Evolutionary conservation across 1,140 invertebrate genomes (phyloP).

Genomic region (Drosophila tsacasi): DNA sequence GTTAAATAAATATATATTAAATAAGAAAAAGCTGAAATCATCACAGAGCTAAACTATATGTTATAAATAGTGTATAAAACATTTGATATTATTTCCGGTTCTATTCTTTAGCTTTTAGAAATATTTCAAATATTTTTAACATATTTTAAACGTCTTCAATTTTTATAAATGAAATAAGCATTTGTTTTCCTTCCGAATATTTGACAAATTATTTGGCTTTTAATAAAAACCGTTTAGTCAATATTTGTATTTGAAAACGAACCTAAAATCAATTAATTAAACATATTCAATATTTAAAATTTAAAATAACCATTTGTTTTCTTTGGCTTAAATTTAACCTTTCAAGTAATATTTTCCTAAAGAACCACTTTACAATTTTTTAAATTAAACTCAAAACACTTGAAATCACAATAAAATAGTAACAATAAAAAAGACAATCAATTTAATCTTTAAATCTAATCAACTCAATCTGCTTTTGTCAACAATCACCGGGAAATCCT

Average conservation of each 20-base stretch:
- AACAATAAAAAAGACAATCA: background rate
- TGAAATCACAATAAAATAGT: background rate
- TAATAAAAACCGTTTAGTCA: background rate
- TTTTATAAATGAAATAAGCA: too few relatives aligned
- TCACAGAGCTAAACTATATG: background rate
- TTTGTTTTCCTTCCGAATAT: too few relatives aligned
- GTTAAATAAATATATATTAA: too few relatives aligned
- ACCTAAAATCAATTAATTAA: background rate
- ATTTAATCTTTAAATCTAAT: conserved; percentile 10
- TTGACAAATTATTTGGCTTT: background rate
- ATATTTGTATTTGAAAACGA: background rate
- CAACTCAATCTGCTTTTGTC: conserved; percentile 15
- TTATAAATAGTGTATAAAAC: background rate
- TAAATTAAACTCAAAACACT: background rate
- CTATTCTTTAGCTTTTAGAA: too few relatives aligned
- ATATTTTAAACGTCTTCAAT: too few relatives aligned
- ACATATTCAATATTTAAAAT: background rate
- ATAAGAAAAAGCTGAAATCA: background rate
- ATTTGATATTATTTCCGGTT: too few relatives aligned
- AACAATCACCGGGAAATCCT: conserved; percentile 18
- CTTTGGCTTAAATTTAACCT: background rate
- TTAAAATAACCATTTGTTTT: background rate
- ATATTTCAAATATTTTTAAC: too few relatives aligned
- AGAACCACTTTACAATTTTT: background rate
- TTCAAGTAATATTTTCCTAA: background rate